Evolutionary conservation across 2,888 invertebrate genomes (phyloP), one percentile per base, ranked within the genome.

Genomic region (Volucella bombylans): DNA sequence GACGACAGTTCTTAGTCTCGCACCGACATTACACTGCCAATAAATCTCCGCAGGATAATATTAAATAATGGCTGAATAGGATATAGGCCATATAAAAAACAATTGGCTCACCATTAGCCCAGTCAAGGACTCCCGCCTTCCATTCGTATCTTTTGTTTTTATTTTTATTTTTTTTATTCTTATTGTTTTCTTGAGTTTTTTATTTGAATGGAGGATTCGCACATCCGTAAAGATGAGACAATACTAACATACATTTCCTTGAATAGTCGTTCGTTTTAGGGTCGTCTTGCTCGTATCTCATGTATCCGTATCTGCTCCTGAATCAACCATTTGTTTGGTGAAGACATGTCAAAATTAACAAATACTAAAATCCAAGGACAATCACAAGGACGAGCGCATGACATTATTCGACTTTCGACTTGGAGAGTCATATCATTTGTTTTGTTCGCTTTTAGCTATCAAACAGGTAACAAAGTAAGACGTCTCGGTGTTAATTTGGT

Each of bases 31-130:
- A 80, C 61, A 61, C 47, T 67, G 52, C 57, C 67, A 76, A 85
- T 85, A 85, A 85, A 85, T 85, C 81, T 85, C 76, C 67, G 55
- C 67, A 85, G 85, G 85, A 85, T 85, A 85, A 85, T 81, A 85
- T 85, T 85, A 85, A 85, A 81, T 85, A 81, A 85, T 81, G 81
- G 76, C 81, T 85, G 76, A 85, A 71, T 81, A 68, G 76, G 85
- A 85, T 76, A 77, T 81, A 71, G 71, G 81, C 71, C 55, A 68
- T 77, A 85, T 85, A 85, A 85, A 81, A 81, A 85, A 85, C 85
- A 85, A 85, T 85, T 85, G 85, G 72, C 76, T 76, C 62, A 68
- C 81, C 85, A 85, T 85, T 81, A 81, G 83, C 69, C 59, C 11
- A 12, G 59, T 67, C 57, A 57, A 78, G 68, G 78, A 62, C 18